These are phyloP conservation scores for Tetragonula clypearis DNA, from an alignment of 1,140 invertebrate genomes.

Conservation along the genomic window DNA sequence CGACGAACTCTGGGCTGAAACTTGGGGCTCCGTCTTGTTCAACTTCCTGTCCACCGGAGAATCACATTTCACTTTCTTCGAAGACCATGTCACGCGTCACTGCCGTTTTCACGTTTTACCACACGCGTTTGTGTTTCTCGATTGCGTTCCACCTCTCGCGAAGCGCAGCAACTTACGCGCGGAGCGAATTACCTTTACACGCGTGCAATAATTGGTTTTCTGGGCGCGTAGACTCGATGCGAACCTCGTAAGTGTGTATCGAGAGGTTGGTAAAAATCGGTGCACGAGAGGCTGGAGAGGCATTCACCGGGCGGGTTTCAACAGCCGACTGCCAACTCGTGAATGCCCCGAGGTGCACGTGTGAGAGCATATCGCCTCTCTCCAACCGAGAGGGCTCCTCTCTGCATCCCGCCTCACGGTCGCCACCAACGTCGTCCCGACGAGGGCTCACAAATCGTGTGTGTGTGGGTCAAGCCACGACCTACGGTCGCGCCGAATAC, in stretches of 20 bases:
- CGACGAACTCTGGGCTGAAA: not conserved
- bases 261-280: conserved; percentile 57
- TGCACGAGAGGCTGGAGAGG: conserved; percentile 56
- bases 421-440: conserved; percentile 2
- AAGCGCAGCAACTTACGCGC: too few relatives aligned
- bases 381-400: conserved; percentile 42
- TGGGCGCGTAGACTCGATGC: conserved; percentile 3
- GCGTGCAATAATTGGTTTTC: conserved; percentile 11
- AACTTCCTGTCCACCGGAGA: not conserved
- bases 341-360: conserved; percentile 68
- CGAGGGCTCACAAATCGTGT: conserved; percentile 22
- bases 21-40: not conserved
- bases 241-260: conserved; percentile 17
- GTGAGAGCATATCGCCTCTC: conserved; percentile 60
- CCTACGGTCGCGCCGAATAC: conserved; percentile 63
- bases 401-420: conserved; percentile 54
- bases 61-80: conserved; percentile 38
- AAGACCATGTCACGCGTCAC: conserved; percentile 36
- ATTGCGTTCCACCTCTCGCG: not conserved
- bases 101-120: conserved; percentile 4
- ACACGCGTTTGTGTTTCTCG: not conserved
- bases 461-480: conserved; percentile 76
- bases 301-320: conserved; percentile 69
- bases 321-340: conserved; percentile 68
- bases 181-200: not conserved